Conservation (phyloP, 2,797 vertebrate genomes). For the Glyptemys insculpta region DNA sequence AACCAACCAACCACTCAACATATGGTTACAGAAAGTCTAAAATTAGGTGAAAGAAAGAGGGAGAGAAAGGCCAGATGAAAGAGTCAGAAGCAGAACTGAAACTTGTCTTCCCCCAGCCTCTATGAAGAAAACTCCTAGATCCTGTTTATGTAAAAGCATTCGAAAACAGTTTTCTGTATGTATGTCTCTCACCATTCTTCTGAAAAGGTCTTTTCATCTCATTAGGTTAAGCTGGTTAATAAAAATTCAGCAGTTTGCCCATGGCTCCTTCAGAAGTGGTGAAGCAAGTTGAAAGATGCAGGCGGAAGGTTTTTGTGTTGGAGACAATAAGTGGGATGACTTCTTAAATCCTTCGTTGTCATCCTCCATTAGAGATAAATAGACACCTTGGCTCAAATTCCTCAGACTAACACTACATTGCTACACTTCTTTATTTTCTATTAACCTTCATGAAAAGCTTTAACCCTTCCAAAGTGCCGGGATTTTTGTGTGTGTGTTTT, state of each 20-base stretch:
- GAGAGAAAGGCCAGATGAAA: not conserved
- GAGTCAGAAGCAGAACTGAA: constrained; percentile 49
- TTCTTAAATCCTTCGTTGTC: constrained; percentile 91
- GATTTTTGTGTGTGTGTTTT: constrained; percentile 56
- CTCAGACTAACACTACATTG: constrained; percentile 62
- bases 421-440: constrained; percentile 67
- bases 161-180: constrained; percentile 35
- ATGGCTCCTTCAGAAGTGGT: constrained; percentile 81
- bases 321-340: constrained; percentile 91
- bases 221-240: constrained; percentile 98
- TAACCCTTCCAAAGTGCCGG: constrained; percentile 38
- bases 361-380: constrained; percentile 84
- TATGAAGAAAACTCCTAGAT: constrained; percentile 44
- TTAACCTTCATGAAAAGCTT: constrained; percentile 64
- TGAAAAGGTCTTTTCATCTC: constrained; percentile 94
- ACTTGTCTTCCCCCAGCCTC: not conserved
- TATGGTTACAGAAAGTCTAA: constrained; percentile 6
- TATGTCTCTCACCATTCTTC: constrained; percentile 70
- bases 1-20: not conserved
- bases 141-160: constrained; percentile 55
- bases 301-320: constrained; percentile 90
- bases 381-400: constrained; percentile 79
- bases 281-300: constrained; percentile 86
- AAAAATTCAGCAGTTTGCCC: constrained; percentile 91
- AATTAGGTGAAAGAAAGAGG: constrained; percentile 35